Evolutionary conservation across 1,140 invertebrate genomes (phyloP).

Genomic region (Drosophila sechellia): DNA sequence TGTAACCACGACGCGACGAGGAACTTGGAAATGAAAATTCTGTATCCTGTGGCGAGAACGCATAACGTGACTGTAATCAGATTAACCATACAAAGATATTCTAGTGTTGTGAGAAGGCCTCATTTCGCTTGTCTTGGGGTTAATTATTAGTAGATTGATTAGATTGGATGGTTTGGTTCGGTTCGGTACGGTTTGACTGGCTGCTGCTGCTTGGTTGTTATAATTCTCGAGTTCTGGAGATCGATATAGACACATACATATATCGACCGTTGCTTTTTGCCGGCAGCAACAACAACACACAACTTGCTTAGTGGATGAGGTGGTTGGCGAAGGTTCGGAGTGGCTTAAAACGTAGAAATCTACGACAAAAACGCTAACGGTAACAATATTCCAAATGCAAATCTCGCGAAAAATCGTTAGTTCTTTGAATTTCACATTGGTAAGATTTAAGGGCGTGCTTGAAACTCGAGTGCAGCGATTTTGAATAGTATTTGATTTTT

Average conservation of each 20-base stretch:
- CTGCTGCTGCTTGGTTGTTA: conserved; percentile 28
- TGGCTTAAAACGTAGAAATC: conserved; percentile 33
- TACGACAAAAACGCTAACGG: conserved; percentile 32
- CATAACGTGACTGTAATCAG: conserved; percentile 84
- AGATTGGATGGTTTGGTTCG: conserved; percentile 17
- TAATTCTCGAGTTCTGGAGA: neutral
- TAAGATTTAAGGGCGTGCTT: conserved; percentile 31
- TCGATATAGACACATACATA: conserved; percentile 4
- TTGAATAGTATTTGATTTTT: conserved; percentile 17
- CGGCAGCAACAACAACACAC: conserved; percentile 37
- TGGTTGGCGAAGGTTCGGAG: conserved; percentile 22
- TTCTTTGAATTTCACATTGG: neutral
- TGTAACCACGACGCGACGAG: conserved; percentile 77
- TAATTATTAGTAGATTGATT: conserved; percentile 25
- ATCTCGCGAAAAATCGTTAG: conserved; percentile 17
- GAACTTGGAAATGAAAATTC: conserved; percentile 84
- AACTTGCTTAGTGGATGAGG: conserved; percentile 29
- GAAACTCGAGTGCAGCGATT: conserved; percentile 44
- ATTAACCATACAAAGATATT: conserved; percentile 80
- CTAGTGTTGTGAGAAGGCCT: conserved; percentile 80
- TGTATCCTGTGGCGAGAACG: conserved; percentile 85
- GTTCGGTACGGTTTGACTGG: conserved; percentile 16
- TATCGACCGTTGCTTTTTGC: conserved; percentile 9
- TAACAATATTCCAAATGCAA: conserved; percentile 30
- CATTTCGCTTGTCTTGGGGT: conserved; percentile 56